A percentile compares a stretch with the other conserved stretches of the same genome.
These are phyloP conservation scores for Heliconius eleuchia DNA, from an alignment of 1,140 invertebrate species.

Conservation along the genomic window DNA sequence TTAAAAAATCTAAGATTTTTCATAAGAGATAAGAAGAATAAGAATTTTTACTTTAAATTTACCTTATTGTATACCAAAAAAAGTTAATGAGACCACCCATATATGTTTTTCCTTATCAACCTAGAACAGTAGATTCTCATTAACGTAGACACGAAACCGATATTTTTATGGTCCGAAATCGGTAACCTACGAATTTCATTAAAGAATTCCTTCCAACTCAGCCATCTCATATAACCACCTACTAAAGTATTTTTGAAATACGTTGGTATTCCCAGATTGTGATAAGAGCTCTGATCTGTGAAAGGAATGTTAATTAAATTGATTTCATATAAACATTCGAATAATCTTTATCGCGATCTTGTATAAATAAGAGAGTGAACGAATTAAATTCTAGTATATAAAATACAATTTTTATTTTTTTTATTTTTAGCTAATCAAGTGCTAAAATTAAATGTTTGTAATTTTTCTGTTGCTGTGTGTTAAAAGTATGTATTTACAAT, in stretches of 20 bases:
- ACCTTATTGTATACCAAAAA: background rate
- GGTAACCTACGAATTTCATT: conserved; percentile 72
- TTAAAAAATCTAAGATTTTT: background rate
- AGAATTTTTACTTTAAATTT: background rate
- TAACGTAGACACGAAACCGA: conserved; percentile 55
- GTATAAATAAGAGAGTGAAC: conserved; percentile 23
- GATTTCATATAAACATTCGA: conserved; percentile 41
- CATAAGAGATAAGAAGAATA: background rate
- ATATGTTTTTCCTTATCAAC: conserved; percentile 33
- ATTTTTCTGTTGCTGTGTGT: background rate
- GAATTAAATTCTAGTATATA: conserved; percentile 6
- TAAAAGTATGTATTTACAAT: background rate
- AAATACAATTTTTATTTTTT: background rate
- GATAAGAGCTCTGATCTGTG: conserved; percentile 52
- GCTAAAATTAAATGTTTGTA: background rate
- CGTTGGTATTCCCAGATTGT: conserved; percentile 52
- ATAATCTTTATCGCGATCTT: conserved; percentile 28
- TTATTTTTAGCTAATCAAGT: background rate
- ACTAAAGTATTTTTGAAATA: conserved; percentile 67
- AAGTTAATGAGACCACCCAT: conserved; percentile 29
- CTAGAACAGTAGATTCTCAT: conserved; percentile 59
- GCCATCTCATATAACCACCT: conserved; percentile 57
- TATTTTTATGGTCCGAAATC: conserved; percentile 62
- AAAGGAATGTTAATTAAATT: conserved; percentile 73
- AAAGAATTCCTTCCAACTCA: conserved; percentile 63